Evolutionary conservation across 2,797 vertebrate species (phyloP).

Genomic region (Sebastes matsubarae): DNA sequence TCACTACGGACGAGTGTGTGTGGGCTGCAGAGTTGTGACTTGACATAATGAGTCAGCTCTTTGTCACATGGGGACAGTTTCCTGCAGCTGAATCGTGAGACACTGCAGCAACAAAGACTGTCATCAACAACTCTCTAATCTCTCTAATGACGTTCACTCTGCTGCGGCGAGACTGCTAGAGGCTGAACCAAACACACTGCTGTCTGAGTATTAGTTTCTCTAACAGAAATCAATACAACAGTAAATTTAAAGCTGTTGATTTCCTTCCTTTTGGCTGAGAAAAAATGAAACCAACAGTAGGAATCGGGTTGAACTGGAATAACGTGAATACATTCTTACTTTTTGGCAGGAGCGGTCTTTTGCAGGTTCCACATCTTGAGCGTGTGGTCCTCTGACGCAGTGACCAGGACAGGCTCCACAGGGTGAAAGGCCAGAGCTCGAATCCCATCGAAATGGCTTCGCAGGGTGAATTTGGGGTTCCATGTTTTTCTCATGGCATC

Average conservation of each 20-base stretch:
- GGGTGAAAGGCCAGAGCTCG: slow-evolving; percentile 96
- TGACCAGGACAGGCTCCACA: slow-evolving; percentile 94
- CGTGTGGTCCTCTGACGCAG: slow-evolving; percentile 98
- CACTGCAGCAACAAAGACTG: background rate
- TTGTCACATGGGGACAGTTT: slow-evolving; percentile 30
- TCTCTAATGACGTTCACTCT: background rate
- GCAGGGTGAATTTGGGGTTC: slow-evolving; percentile 98
- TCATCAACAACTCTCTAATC: background rate
- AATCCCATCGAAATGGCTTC: slow-evolving; percentile 98
- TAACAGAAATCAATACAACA: background rate
- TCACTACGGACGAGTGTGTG: slow-evolving; percentile 10
- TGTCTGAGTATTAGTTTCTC: background rate
- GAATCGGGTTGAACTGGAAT: background rate
- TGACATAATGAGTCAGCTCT: slow-evolving; percentile 15
- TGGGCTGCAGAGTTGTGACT: slow-evolving; percentile 27
- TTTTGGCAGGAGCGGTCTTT: slow-evolving; percentile 98
- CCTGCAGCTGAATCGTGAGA: slow-evolving; percentile 21
- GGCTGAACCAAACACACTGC: background rate
- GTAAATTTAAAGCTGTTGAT: background rate
- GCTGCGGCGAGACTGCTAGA: background rate
- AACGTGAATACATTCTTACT: slow-evolving; percentile 79
- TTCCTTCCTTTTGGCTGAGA: background rate
- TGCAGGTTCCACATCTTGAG: slow-evolving; percentile 99
- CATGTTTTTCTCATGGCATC: slow-evolving; percentile 98
- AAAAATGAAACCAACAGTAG: background rate